Evolutionary conservation across 2,888 invertebrate genomes (phyloP).

Genomic region (Minunthozetes semirufus): DNA sequence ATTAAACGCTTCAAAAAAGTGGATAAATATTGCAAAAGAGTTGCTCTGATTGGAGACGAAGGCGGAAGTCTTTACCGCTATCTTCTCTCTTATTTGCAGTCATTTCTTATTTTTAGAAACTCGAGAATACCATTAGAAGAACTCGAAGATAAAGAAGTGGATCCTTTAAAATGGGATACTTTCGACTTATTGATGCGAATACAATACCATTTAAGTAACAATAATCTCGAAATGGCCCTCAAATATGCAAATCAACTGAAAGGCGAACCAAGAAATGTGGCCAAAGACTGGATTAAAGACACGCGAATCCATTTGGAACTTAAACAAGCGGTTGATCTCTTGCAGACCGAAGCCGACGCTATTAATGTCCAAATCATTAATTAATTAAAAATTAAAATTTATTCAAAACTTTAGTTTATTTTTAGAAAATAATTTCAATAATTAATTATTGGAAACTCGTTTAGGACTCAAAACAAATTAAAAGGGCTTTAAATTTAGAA

Average conservation of each 20-base stretch:
- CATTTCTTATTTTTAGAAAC: constrained; percentile 58
- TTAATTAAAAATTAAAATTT: neutral
- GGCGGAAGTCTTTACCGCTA: constrained; percentile 75
- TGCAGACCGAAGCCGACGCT: constrained; percentile 81
- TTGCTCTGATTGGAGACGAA: constrained; percentile 74
- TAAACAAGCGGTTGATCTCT: constrained; percentile 77
- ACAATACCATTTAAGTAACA: constrained; percentile 77
- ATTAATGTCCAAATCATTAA: constrained; percentile 43
- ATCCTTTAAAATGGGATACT: constrained; percentile 68
- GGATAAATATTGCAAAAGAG: constrained; percentile 63
- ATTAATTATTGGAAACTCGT: too few species aligned
- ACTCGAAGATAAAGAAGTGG: constrained; percentile 46
- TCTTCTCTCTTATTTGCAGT: constrained; percentile 80
- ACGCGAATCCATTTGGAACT: constrained; percentile 75
- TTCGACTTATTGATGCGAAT: constrained; percentile 84
- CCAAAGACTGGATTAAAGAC: constrained; percentile 78
- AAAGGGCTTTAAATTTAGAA: too few species aligned
- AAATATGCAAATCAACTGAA: constrained; percentile 76
- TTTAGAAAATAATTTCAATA: neutral
- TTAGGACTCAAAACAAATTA: neutral
- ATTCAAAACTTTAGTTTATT: neutral
- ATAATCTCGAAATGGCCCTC: constrained; percentile 76
- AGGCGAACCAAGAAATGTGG: constrained; percentile 79
- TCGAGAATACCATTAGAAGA: constrained; percentile 44
- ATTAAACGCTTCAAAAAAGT: constrained; percentile 68